Evolutionary conservation across 2,797 vertebrate genomes (phyloP), one percentile per base, ranked within the genome.

Genomic region (Enteromius argenteus): DNA sequence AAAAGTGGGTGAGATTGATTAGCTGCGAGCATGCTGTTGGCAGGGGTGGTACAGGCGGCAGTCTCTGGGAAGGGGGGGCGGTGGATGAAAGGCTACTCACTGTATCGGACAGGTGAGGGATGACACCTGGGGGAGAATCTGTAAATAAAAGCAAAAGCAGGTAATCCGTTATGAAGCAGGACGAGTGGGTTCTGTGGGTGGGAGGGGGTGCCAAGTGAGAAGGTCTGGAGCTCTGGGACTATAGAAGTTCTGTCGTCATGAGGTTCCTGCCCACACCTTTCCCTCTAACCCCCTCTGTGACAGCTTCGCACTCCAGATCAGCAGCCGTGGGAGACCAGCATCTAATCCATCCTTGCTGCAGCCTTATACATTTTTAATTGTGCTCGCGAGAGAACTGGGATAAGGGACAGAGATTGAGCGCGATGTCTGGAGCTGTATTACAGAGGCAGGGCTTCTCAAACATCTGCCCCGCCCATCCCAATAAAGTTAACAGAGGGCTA

Each of bases 91-190:
- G 93, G 93, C 93, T 93, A 92, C 93, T 95, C 92, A 92, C 88
- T 91, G 89, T 91, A 90, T 90, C 87, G 94, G 95, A 95, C 96
- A 97, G 95, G 95, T 95, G 94, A 95, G 91, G 92, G 90, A 94
- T 91, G 93, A 94, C 92, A 94, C 93, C 88, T 92, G 87, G 92
- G 92, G 93, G 90, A 90, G 90, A 76, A 86, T 89, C 84, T 86
- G 90, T 90, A 95, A 95, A 95, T 89, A 94, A 85, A 91, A 92
- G 92, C 91, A 88, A 93, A 93, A 92, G 89, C 88, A 90, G 92
- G 91, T 89, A 93, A 92, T 91, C 89, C 92, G 91, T 94, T 91
- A 39, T 79, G 58, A 79, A 53, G 66, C n/a, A 62, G 49, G 49
- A 49, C 6, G 37, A 77, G 84, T 84, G 73, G 80, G 75, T 84